These are phyloP conservation scores for Synergus laeviventris DNA, from an alignment of 2,888 invertebrate species.

Conservation along the genomic window DNA sequence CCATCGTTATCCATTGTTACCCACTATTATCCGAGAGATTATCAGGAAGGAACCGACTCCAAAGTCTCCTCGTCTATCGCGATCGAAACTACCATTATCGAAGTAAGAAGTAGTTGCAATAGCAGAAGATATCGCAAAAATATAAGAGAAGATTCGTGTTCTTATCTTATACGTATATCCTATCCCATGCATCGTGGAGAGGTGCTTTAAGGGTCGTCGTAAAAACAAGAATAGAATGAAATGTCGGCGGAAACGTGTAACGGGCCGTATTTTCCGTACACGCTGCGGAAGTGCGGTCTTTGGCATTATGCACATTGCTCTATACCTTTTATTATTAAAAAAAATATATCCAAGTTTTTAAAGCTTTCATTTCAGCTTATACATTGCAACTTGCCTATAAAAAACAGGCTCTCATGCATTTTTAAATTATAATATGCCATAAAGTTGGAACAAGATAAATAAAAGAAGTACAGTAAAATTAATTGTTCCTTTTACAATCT, in stretches of 20 bases:
- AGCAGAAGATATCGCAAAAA: conserved; percentile 8
- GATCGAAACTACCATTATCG: conserved; percentile 24
- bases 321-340: conserved; percentile 20
- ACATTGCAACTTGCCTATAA: background rate
- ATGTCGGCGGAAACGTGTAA: conserved; percentile 37
- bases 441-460: background rate
- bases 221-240: conserved; percentile 32
- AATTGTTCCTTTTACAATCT: background rate
- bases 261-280: conserved; percentile 34
- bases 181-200: conserved; percentile 23
- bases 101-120: conserved; percentile 33
- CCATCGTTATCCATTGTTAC: conserved; percentile 6
- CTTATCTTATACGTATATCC: conserved; percentile 31
- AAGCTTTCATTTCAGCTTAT: background rate
- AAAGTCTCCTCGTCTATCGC: conserved; percentile 1
- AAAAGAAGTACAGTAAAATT: background rate
- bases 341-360: conserved; percentile 22
- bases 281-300: conserved; percentile 24
- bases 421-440: background rate
- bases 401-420: background rate
- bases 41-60: background rate
- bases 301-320: conserved; percentile 26
- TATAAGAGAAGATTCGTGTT: conserved; percentile 16
- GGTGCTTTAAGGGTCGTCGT: conserved; percentile 25
- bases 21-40: background rate